phyloP scores from a whole-genome alignment of 2,888 invertebrate genomes.

The Tromatobia lineatoria region DNA sequence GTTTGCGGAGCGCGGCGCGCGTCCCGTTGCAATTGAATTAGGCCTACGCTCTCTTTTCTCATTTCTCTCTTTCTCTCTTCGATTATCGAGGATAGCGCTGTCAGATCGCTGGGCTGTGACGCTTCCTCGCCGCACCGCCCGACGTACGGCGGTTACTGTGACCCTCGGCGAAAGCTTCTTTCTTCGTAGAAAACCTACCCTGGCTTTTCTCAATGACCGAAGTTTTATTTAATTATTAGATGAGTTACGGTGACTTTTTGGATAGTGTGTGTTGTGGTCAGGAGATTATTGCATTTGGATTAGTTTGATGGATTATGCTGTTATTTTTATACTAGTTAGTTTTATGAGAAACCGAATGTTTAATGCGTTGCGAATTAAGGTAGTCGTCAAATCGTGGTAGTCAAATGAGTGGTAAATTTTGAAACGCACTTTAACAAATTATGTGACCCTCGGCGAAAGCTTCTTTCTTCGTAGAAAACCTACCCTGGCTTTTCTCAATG shows the following conservation, averaged over 20 bases:
- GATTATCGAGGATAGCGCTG: constrained; percentile 40
- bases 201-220: background rate
- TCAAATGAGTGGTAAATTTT: too few species aligned
- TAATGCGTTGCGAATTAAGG: background rate
- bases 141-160: background rate
- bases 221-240: constrained; percentile 12
- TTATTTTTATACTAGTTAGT: background rate
- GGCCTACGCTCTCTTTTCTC: constrained; percentile 68
- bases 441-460: too few species aligned
- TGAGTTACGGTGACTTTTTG: background rate
- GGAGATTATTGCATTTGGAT: constrained; percentile 4
- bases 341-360: background rate
- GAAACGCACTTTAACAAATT: too few species aligned
- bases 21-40: constrained; percentile 83
- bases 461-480: too few species aligned
- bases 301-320: background rate
- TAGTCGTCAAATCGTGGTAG: too few species aligned
- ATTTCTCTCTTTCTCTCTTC: constrained; percentile 45
- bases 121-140: constrained; percentile 4
- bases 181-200: background rate
- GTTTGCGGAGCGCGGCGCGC: constrained; percentile 83
- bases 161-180: background rate
- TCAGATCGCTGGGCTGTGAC: background rate
- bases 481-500: background rate
- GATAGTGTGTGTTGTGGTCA: constrained; percentile 5